Conservation (phyloP, 2,113 vertebrate genomes). For the Apodemus sylvaticus region DNA sequence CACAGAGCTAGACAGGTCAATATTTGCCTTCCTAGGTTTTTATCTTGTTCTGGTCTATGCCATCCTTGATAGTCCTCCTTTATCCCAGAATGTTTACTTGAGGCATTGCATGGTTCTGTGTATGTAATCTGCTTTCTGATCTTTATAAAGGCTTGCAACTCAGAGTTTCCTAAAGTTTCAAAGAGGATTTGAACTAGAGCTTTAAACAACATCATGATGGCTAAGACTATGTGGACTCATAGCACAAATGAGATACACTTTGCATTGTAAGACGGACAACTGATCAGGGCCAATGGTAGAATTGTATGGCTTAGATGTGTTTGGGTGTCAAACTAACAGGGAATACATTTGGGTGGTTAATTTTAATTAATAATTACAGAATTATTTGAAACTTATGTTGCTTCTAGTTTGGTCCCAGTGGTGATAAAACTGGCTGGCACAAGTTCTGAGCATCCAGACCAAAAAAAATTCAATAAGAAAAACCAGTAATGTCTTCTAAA, state of each 20-base stretch:
- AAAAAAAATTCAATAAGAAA: neutral
- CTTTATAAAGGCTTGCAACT: neutral
- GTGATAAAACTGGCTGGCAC: neutral
- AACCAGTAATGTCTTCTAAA: neutral
- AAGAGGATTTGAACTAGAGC: neutral
- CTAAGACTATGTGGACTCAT: neutral
- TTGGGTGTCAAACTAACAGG: neutral
- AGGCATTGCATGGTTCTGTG: neutral
- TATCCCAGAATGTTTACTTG: neutral
- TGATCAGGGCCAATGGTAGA: neutral
- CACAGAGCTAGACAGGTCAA: neutral
- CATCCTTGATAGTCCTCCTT: neutral
- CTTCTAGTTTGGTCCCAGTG: neutral
- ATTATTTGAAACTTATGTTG: neutral
- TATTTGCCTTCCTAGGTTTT: neutral
- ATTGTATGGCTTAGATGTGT: neutral
- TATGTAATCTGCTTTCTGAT: neutral
- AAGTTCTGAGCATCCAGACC: neutral
- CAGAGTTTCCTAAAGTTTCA: neutral
- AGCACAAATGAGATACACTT: neutral
- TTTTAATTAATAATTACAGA: neutral
- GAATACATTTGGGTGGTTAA: neutral
- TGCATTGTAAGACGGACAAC: neutral
- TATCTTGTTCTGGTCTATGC: neutral
- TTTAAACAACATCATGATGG: neutral